Evolutionary conservation across 2,797 vertebrate genomes (phyloP).

Genomic region (Pipistrellus kuhlii): DNA sequence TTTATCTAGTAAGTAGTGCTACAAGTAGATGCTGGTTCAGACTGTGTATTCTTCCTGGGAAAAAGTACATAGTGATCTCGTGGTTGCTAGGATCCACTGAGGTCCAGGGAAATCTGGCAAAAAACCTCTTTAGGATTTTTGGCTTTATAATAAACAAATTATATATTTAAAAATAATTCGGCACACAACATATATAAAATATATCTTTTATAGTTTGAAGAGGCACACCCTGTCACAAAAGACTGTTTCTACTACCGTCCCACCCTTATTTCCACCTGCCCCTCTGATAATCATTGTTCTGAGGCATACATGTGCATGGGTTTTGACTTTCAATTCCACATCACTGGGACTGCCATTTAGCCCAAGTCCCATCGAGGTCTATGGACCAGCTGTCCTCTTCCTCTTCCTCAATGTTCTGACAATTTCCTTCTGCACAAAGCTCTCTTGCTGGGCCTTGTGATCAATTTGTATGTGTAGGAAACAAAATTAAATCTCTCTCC

Average conservation of each 20-base stretch:
- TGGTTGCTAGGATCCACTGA: not conserved
- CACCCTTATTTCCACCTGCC: not conserved
- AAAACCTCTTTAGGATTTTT: constrained; percentile 11
- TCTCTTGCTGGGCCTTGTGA: not conserved
- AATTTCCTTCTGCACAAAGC: not conserved
- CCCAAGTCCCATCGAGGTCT: not conserved
- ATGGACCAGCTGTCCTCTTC: not conserved
- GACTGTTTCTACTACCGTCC: not conserved
- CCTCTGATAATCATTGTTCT: not conserved
- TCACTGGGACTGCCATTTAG: not conserved
- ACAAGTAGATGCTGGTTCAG: not conserved
- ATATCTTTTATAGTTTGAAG: not conserved
- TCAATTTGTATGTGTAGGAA: not conserved
- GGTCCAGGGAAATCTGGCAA: not conserved
- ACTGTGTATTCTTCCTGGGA: not conserved
- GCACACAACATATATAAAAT: not conserved
- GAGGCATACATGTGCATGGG: not conserved
- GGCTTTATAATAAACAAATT: not conserved
- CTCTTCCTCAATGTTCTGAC: not conserved
- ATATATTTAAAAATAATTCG: constrained; percentile 7
- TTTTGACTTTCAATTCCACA: not conserved
- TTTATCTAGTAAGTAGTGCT: not conserved
- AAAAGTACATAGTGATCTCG: not conserved
- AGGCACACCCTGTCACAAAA: not conserved
- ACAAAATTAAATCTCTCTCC: constrained; percentile 1